Evolutionary conservation across 2,888 invertebrate species (phyloP), one percentile per base, ranked within the genome.

Genomic region (Carcina quercana): DNA sequence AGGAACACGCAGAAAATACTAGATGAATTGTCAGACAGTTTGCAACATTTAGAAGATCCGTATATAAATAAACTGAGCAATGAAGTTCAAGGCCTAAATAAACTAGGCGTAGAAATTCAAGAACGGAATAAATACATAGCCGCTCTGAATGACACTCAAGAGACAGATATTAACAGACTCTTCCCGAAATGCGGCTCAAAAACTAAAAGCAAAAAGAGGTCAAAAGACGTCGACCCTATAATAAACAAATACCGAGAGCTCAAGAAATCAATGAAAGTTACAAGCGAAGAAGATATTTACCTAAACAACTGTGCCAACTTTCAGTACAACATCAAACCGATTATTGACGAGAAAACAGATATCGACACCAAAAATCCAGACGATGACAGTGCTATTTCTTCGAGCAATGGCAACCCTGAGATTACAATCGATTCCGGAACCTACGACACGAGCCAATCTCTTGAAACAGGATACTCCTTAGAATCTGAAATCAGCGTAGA

Each of bases 1-100:
- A 65, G 80, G 40, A 72, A 84, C 38, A 80, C 84, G 11, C 79
- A 84, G 47, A 80, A 82, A 50, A 75, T 78, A 37, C 60, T 85
- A 45, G 80, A 80, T 41, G 79, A 83, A 46, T 53, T 85, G 10
- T 80, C 83, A 12, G 76, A 82, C 45, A 82, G 86, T 38, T 67
- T 86, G 47, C 85, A 86, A 43, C 85, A 85, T 53, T 73, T 87
- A 34, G 86, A 87, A 59, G 88, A 89, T 56, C 88, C 88, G 0
- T 87, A 88, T 46, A 75, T 87, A 28, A 85, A 82, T 53, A 84
- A 87, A 59, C 63, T 88, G 27, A 87, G 85, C 47, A 85, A 85
- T 42, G 89, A 89, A 58, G 72, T 86, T 43, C 75, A 86, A 45
- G 86, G 86, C 30, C 60, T 87, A 25, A 86, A 84, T 30, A 88